Conservation (phyloP, 2,888 invertebrate genomes). For the Cinara cedri region DNA sequence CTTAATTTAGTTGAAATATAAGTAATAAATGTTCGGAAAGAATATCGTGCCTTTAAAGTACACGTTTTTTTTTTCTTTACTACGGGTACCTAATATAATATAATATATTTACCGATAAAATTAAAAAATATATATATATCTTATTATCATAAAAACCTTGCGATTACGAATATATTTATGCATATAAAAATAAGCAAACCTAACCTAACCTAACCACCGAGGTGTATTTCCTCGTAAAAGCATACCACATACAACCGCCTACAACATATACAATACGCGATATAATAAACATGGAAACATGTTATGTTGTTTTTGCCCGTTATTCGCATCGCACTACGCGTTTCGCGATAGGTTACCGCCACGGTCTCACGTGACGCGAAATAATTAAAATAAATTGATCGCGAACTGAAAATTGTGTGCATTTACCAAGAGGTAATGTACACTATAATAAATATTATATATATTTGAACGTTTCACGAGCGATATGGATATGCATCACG, state of each 20-base stretch:
- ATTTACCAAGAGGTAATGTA: no score
- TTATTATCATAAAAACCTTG: no score
- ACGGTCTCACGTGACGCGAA: conserved; percentile 31
- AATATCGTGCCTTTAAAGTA: no score
- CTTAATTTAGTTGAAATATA: conserved; percentile 7
- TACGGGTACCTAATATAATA: not conserved
- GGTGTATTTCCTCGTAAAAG: not conserved
- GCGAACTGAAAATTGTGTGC: conserved; percentile 21
- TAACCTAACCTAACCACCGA: no score
- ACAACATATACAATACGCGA: conserved; percentile 2
- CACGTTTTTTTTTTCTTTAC: not conserved
- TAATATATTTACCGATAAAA: not conserved
- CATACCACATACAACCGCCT: not conserved
- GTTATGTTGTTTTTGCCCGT: conserved; percentile 3
- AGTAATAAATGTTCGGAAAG: not conserved
- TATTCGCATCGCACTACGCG: not conserved
- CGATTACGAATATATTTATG: no score
- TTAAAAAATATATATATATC: conserved; percentile 5
- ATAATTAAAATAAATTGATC: conserved; percentile 49
- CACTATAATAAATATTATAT: no score
- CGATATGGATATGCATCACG: conserved; percentile 46
- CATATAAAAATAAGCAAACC: no score
- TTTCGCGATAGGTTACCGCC: not conserved
- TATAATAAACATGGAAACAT: not conserved
- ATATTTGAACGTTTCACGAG: conserved; percentile 31